These are phyloP conservation scores for Mormyrus hasselquistii DNA, from an alignment of 2,797 vertebrate genomes.

Conservation along the genomic window DNA sequence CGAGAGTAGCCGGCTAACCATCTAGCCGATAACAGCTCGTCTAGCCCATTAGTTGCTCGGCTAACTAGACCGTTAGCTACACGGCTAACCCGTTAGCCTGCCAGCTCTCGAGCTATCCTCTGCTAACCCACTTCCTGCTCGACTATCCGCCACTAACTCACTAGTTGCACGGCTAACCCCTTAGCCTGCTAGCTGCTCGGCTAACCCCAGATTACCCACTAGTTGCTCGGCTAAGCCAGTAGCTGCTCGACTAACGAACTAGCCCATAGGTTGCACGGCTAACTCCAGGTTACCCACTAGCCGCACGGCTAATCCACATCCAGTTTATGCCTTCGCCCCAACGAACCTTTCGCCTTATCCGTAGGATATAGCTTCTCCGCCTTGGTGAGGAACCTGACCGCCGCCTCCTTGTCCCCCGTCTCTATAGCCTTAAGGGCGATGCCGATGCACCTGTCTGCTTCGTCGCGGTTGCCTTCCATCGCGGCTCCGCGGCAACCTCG, in stretches of 20 bases:
- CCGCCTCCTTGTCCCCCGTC: constrained; percentile 79
- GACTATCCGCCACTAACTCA: background rate
- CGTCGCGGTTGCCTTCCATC: constrained; percentile 95
- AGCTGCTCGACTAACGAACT: background rate
- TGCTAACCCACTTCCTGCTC: background rate
- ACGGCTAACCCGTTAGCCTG: background rate
- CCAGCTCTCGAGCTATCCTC: background rate
- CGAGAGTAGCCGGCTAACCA: background rate
- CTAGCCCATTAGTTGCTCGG: background rate
- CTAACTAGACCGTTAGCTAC: background rate
- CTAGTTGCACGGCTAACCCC: background rate
- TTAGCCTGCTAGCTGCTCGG: background rate
- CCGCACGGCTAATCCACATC: background rate
- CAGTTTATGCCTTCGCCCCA: background rate
- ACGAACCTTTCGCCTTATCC: constrained; percentile 59
- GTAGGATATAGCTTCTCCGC: constrained; percentile 91
- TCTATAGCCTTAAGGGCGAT: constrained; percentile 77
- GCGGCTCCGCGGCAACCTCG: constrained; percentile 50
- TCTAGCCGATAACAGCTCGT: too few species aligned
- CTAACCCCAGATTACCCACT: background rate
- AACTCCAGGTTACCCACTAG: background rate
- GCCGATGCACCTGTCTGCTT: constrained; percentile 86
- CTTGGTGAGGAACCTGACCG: constrained; percentile 80
- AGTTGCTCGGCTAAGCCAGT: background rate
- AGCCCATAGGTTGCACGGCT: background rate